These are phyloP conservation scores for Mesoclemmys tuberculata DNA, from an alignment of 2,113 vertebrate genomes.

Conservation along the genomic window DNA sequence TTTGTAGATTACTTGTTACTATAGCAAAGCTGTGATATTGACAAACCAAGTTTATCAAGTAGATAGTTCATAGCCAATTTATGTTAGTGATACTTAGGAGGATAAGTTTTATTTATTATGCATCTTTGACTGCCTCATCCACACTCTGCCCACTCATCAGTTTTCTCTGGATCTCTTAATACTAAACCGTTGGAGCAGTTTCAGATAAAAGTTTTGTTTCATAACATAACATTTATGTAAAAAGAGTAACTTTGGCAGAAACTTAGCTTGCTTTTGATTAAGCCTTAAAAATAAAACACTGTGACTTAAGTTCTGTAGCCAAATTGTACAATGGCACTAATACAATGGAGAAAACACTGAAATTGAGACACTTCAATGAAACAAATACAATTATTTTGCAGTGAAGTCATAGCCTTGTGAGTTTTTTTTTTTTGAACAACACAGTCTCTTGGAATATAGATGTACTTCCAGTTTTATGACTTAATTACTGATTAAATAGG, in stretches of 20 bases:
- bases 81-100: rapidly evolving
- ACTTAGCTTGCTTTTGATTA: background rate
- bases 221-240: rapidly evolving
- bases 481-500: background rate
- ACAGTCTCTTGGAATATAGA: background rate
- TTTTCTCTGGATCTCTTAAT: background rate
- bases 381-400: no score
- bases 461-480: background rate
- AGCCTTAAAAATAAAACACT: background rate
- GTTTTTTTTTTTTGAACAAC: no score
- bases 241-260: background rate
- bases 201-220: rapidly evolving
- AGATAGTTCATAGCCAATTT: no score
- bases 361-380: background rate
- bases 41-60: background rate
- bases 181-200: background rate
- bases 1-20: no score
- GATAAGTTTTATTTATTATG: background rate
- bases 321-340: rapidly evolving
- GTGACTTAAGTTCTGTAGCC: background rate
- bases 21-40: background rate
- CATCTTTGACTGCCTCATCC: rapidly evolving
- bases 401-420: rapidly evolving
- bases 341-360: rapidly evolving
- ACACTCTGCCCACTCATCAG: background rate